Percentiles rank a stretch among this genome's conserved stretches.
These are phyloP conservation scores for Pyrgilauda ruficollis DNA, from an alignment of 2,113 vertebrate species.

Conservation along the genomic window DNA sequence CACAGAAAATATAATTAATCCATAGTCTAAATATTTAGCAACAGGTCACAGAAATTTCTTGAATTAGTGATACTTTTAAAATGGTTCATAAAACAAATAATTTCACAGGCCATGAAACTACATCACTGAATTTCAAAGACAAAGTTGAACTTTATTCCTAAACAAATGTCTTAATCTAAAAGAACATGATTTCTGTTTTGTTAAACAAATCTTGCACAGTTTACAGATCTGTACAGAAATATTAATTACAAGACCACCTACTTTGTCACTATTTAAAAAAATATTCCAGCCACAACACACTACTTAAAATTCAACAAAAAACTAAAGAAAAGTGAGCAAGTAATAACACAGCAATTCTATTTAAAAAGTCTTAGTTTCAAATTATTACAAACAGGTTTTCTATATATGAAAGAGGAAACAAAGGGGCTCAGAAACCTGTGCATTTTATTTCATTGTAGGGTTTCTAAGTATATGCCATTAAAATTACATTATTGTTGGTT, in stretches of 20 bases:
- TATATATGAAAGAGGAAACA: neutral
- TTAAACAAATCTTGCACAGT: conserved; percentile 56
- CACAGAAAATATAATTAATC: conserved; percentile 24
- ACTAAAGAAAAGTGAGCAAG: neutral
- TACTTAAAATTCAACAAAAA: neutral
- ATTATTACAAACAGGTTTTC: neutral
- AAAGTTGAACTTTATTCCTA: conserved; percentile 48
- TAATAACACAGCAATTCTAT: neutral
- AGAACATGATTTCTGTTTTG: conserved; percentile 19
- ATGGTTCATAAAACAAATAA: conserved; percentile 45
- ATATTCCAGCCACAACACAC: neutral
- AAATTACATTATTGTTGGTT: neutral
- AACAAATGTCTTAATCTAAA: conserved; percentile 48
- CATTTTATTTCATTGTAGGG: neutral
- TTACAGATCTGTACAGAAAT: conserved; percentile 53
- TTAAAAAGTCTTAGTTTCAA: neutral
- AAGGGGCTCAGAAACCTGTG: neutral
- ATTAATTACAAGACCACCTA: conserved; percentile 68
- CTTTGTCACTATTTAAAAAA: conserved; percentile 36
- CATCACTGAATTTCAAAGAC: conserved; percentile 44
- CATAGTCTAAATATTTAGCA: conserved; percentile 67
- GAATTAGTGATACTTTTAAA: conserved; percentile 37
- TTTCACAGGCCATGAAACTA: conserved; percentile 23
- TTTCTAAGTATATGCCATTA: neutral
- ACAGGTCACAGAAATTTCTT: conserved; percentile 7